Conservation (phyloP, 1,140 invertebrate genomes). For the Drosophila miranda region DNA sequence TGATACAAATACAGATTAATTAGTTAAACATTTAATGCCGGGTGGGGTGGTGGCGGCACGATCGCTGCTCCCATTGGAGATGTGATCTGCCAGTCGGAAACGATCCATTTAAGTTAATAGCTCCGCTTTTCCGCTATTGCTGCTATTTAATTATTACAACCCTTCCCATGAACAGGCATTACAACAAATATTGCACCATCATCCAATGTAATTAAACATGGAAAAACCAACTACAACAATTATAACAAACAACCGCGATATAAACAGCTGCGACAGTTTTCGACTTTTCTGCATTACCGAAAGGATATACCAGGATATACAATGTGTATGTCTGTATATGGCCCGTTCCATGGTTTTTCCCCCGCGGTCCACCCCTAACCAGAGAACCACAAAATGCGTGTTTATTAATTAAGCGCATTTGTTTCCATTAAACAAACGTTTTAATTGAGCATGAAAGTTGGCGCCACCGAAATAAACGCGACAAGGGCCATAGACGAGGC, state of each 20-base stretch:
- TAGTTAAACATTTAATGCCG: no score
- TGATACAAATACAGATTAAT: no score
- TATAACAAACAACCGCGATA: conserved; percentile 63
- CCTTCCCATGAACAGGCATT: conserved; percentile 16
- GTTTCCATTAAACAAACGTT: conserved; percentile 82
- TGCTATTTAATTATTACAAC: conserved; percentile 64
- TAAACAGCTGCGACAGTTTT: conserved; percentile 76
- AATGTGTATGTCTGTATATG: neutral
- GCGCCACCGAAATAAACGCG: conserved; percentile 60
- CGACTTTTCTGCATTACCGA: conserved; percentile 42
- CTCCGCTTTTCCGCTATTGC: conserved; percentile 34
- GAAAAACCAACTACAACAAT: conserved; percentile 46
- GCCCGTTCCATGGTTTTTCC: conserved; percentile 8
- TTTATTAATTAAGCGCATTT: conserved; percentile 83
- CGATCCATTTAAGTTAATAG: conserved; percentile 50
- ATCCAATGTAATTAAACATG: conserved; percentile 47
- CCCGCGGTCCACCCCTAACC: conserved; percentile 5
- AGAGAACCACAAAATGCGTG: conserved; percentile 80
- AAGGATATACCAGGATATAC: conserved; percentile 12
- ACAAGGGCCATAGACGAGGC: conserved; percentile 56
- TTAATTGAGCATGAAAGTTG: conserved; percentile 82
- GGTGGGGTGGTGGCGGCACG: no score
- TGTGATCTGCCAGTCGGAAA: conserved; percentile 38
- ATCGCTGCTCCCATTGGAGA: conserved; percentile 5
- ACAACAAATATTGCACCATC: conserved; percentile 5